These are phyloP conservation scores for Tiliacea aurago DNA, from an alignment of 2,888 invertebrate species.

Conservation along the genomic window DNA sequence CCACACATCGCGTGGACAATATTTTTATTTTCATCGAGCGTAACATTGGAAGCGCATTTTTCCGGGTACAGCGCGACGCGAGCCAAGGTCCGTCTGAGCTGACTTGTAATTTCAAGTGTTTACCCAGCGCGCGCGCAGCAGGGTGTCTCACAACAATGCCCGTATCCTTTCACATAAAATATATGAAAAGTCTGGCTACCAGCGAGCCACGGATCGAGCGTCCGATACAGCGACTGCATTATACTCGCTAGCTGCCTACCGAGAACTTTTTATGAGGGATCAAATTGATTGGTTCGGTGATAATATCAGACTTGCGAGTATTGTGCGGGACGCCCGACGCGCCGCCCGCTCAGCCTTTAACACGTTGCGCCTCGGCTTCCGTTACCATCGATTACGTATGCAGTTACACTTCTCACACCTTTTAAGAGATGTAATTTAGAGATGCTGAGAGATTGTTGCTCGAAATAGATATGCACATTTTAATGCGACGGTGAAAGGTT, in stretches of 20 bases:
- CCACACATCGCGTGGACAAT: constrained; percentile 73
- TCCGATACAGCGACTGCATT: constrained; percentile 84
- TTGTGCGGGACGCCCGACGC: constrained; percentile 72
- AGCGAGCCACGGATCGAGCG: constrained; percentile 85
- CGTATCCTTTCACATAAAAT: constrained; percentile 91
- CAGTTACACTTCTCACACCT: constrained; percentile 84
- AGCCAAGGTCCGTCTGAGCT: constrained; percentile 77
- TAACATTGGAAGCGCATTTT: constrained; percentile 90
- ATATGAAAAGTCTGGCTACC: constrained; percentile 89
- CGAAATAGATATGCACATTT: constrained; percentile 81
- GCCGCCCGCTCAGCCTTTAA: constrained; percentile 66
- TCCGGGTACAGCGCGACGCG: constrained; percentile 72
- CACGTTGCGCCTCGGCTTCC: constrained; percentile 72
- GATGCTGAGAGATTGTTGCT: constrained; percentile 71
- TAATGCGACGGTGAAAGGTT: constrained; percentile 74
- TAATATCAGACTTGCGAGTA: constrained; percentile 86
- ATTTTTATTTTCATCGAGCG: constrained; percentile 85
- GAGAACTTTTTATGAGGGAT: constrained; percentile 90
- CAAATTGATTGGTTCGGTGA: constrained; percentile 90
- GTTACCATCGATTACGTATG: constrained; percentile 75
- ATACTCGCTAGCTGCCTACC: constrained; percentile 83
- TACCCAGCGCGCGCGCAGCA: constrained; percentile 86
- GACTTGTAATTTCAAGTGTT: constrained; percentile 90
- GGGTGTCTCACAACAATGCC: constrained; percentile 88
- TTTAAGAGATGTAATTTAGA: constrained; percentile 80